Base-by-base conservation (phyloP, 1,140 invertebrate species). In the Cotesia chilonis region DNA sequence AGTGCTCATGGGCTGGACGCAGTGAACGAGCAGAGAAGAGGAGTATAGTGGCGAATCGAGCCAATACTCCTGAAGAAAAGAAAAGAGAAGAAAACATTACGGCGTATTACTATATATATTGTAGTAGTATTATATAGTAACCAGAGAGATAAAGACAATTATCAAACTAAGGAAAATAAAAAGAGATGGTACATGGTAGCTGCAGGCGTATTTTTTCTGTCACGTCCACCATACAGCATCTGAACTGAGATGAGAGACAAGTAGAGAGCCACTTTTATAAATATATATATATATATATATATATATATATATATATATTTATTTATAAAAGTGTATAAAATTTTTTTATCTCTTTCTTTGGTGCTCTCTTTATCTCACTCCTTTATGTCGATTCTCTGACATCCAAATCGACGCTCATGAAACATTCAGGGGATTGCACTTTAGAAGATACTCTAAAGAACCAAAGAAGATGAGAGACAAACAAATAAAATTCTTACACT, bases 1-100 rank as follows among this genome's bases (percentile, higher is more conserved):
- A 80, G 78, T 77, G 74, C 59, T 54, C 47, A 54, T 12, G 54
- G 55, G 37, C 36, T 67, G 35, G 17, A 66, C 54, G 65, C 64
- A 70, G 71, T 66, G 59, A 59, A 72, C 47, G 41, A 14, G 36
- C 55, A 36, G 74, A 74, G 59, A 70, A 76, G 73, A 74, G 77
- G 59, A 68, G 20, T 37, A 35, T 3, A 61, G 28, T 17, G 5
- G 9, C 10, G 28, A 35, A 35, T 20, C 4, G 28, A 61, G 2
- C 47, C 28, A 35, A 69, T 17, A 51, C 1, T 55, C 35, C 12
- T 37, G 41, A 36, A 36, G 28, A 5, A 52, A 1, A 70, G 47
- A 47, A 9, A 10, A 61, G 36, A 12, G 10, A 37, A n/a, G 36
- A 37, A 63, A 37, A 63, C 1, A 10, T 47, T 47, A 47, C 41